Percentiles rank a stretch among this genome's conserved stretches.
These are phyloP conservation scores for Pagrus major DNA, from an alignment of 2,113 vertebrate species.

Conservation along the genomic window DNA sequence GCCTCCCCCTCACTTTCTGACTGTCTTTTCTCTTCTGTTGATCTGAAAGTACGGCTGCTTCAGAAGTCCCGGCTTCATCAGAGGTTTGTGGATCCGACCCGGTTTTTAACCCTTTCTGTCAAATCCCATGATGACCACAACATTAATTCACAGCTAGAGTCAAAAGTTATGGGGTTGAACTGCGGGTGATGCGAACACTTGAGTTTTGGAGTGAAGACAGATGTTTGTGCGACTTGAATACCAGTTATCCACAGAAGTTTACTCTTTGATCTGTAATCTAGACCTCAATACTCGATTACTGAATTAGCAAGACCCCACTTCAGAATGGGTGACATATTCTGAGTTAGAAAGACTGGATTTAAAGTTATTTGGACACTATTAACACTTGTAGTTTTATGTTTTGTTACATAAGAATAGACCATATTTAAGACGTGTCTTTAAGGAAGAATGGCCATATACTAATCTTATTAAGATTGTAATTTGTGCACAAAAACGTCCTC, in stretches of 20 bases:
- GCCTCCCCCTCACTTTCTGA: slow-evolving; percentile 43
- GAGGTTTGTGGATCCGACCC: slow-evolving; percentile 6
- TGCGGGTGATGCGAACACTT: background rate
- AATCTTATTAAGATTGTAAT: too few relatives aligned
- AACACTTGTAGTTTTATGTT: too few relatives aligned
- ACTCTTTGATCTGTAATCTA: background rate
- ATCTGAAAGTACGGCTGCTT: background rate
- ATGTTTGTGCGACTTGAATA: background rate
- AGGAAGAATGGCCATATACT: too few relatives aligned
- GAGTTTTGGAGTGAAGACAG: background rate
- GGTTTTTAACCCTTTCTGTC: slow-evolving; percentile 22
- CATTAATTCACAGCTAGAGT: background rate
- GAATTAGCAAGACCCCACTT: too few relatives aligned
- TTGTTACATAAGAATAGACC: too few relatives aligned
- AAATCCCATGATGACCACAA: background rate
- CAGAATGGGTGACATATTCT: too few relatives aligned
- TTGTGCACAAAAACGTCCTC: too few relatives aligned
- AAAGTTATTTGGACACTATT: too few relatives aligned
- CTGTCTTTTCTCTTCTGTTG: slow-evolving; percentile 34
- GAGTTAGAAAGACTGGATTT: too few relatives aligned
- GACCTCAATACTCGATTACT: background rate
- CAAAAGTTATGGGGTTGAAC: background rate
- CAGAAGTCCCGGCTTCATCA: slow-evolving; percentile 9
- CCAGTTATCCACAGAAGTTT: background rate
- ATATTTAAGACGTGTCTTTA: too few relatives aligned